Percentiles rank a stretch among this genome's conserved stretches.
Evolutionary conservation across 2,888 invertebrate genomes (phyloP).

Genomic region (Drosophila falleni): DNA sequence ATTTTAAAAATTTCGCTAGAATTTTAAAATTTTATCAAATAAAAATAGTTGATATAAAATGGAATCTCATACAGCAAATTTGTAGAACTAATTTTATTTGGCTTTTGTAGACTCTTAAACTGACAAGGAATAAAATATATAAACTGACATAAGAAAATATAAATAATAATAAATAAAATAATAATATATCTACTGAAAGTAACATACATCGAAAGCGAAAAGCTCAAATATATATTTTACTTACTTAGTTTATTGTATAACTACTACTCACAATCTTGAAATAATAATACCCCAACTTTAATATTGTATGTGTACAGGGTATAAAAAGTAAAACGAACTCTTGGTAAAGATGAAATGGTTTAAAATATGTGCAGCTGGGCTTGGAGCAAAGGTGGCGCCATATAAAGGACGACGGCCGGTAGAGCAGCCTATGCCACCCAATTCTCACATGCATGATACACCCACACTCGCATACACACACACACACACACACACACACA

Average conservation of each 20-base stretch:
- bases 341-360: conserved; percentile 72
- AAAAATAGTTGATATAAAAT: no score
- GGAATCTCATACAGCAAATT: no score
- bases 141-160: no score
- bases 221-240: background rate
- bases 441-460: conserved; percentile 25
- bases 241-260: background rate
- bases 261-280: background rate
- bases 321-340: conserved; percentile 55
- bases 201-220: no score
- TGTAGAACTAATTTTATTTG: no score
- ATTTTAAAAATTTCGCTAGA: no score
- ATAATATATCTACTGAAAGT: background rate
- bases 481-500: conserved; percentile 14
- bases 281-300: background rate
- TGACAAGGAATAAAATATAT: no score
- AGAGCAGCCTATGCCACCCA: conserved; percentile 48
- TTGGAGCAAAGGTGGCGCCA: conserved; percentile 25
- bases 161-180: no score
- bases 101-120: no score
- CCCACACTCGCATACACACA: conserved; percentile 1
- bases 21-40: no score
- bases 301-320: conserved; percentile 7
- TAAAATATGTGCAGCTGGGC: conserved; percentile 53
- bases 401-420: conserved; percentile 39